Conservation (phyloP, 2,797 vertebrate species). For the Silurus aristotelis region DNA sequence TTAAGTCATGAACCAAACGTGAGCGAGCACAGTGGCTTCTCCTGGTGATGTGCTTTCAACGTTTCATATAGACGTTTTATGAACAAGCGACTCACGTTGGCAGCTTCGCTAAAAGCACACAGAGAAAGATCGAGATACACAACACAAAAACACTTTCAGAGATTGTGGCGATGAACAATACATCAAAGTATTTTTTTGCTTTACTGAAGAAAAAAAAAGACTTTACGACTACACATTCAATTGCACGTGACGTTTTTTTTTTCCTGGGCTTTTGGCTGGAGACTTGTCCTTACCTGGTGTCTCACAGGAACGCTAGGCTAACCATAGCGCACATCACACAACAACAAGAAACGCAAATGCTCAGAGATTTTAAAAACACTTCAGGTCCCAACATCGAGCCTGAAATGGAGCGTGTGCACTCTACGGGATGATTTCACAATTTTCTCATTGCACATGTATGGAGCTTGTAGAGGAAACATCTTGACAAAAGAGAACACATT, state of each 20-base stretch:
- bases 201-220: conserved; percentile 5
- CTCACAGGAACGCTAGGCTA: conserved; percentile 49
- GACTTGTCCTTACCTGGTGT: conserved; percentile 57
- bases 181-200: conserved; percentile 74
- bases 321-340: conserved; percentile 9
- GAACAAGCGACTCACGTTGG: conserved; percentile 99
- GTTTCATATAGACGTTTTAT: conserved; percentile 99
- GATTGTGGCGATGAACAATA: conserved; percentile 90
- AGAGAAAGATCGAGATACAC: conserved; percentile 99
- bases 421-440: background rate
- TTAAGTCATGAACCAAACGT: conserved; percentile 99
- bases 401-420: background rate
- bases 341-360: conserved; percentile 1
- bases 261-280: conserved; percentile 79
- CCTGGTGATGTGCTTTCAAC: conserved; percentile 97
- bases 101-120: conserved; percentile 99
- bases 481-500: conserved; percentile 60
- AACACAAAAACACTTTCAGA: conserved; percentile 95
- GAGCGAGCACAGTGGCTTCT: conserved; percentile 99
- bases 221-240: conserved; percentile 44
- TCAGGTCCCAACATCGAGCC: conserved; percentile 81
- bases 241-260: conserved; percentile 13
- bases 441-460: conserved; percentile 1
- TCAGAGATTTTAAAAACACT: background rate
- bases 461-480: background rate